Base-by-base conservation (phyloP, 2,888 invertebrate species). In the Sclerodermus sp. region DNA sequence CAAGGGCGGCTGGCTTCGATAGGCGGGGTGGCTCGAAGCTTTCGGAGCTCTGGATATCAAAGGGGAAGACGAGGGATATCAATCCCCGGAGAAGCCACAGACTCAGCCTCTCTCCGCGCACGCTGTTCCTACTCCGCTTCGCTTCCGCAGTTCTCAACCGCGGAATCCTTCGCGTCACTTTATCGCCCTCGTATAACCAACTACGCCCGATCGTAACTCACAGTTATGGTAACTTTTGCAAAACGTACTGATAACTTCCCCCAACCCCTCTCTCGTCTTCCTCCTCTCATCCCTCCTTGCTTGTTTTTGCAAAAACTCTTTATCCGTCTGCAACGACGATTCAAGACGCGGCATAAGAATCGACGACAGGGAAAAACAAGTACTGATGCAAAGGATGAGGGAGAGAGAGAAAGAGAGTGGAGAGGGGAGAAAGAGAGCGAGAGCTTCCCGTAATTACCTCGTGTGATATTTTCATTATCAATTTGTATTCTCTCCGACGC, bases 31-130 rank as follows among this genome's bases (percentile, higher is more conserved):
- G 53, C 42, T 58, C 53, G 53, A 12, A 34, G 34, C 54, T 57
- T 47, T 39, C 56, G 50, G 8, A 54, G 45, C 51, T 64, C 62
- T 71, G 64, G 68, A 74, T 76, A 76, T 76, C 76, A 76, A 74
- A 73, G 70, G 70, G 66, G 68, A 74, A 72, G 68, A 67, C 70
- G 68, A 71, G 72, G 73, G 73, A 74, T 75, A 76, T 76, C 75
- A 73, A 71, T 74, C 72, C 72, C 70, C 52, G 58, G 55, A 66
- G 53, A 61, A 65, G 64, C 66, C 64, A 64, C 65, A 61, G 62
- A 61, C 64, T 61, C 60, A 58, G 57, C 59, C 62, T 62, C 60
- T 49, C 58, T 48, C 53, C 47, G 55, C 42, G 42, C 34, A 4
- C 32, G 23, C 38, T 42, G 36, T 37, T 40, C 42, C 40, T 34